Base-by-base conservation (phyloP, 2,888 invertebrate species). In the Drosophila austrosaltans region DNA sequence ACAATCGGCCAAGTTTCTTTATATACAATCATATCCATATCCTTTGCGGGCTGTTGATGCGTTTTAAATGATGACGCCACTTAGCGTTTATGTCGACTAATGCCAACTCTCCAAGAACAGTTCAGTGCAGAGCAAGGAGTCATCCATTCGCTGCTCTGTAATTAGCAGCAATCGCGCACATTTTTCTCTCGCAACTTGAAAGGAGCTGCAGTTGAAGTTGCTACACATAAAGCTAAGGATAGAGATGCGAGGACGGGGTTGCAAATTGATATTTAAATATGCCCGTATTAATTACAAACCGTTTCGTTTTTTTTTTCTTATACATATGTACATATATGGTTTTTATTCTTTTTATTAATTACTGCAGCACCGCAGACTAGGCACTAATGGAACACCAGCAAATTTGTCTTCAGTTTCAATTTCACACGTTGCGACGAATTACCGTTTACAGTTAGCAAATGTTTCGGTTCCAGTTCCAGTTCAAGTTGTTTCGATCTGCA, bases 11-110 rank as follows among this genome's bases (percentile, higher is more conserved):
- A 48, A 48, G 48, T 48, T 48, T 48, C 48, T 48, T 25, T 48
- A 48, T 48, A 40, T 44, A 7, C 44, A 32, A 12, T 30, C 16
- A 54, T 77, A 59, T 78, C 66, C 71, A 66, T 72, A 75, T 72
- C 53, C 77, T 78, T 86, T 80, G 81, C 78, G 74, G 84, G 73
- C 87, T 87, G 89, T 77, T 87, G 89, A 89, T 87, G 87, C 88
- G 77, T 86, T 91, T 91, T 90, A 91, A 90, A 91, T 91, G 88
- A 91, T 91, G 91, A 91, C 91, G 90, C 90, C 90, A 91, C 90
- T 91, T 91, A 91, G 82, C 86, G 86, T 90, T 91, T 90, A 87
- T 84, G 88, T 81, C 87, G 84, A 87, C 75, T 86, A 87, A 87
- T 86, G 73, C 84, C 79, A 76, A 74, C 76, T 75, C 63, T 66